Percentiles rank a stretch among this genome's conserved stretches.
phyloP scores from a whole-genome alignment of 2,797 vertebrate species.

The Catamblyrhynchus diadema region DNA sequence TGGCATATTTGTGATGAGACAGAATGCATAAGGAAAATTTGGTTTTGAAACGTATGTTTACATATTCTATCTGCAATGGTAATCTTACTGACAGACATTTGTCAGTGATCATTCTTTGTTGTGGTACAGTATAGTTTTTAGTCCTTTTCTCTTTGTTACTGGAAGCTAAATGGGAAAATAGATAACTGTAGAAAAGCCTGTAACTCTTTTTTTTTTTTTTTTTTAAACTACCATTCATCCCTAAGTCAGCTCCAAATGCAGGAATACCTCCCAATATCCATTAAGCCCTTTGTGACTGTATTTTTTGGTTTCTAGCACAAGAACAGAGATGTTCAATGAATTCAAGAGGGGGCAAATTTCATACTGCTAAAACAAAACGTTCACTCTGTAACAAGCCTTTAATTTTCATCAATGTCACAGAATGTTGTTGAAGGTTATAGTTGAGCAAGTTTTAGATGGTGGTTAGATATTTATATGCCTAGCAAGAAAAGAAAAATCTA shows the following conservation, averaged over 20 bases:
- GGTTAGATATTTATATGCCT: neutral
- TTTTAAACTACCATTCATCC: neutral
- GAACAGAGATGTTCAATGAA: neutral
- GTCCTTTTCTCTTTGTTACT: neutral
- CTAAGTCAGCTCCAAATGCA: neutral
- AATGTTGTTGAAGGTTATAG: neutral
- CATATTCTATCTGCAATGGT: neutral
- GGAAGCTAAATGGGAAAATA: neutral
- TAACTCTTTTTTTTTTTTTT: neutral
- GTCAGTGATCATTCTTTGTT: slow-evolving; percentile 15
- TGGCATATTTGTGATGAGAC: neutral
- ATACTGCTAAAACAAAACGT: neutral
- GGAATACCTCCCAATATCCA: neutral
- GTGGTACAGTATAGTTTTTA: neutral
- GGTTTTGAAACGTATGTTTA: neutral
- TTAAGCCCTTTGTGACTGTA: neutral
- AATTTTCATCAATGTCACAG: neutral
- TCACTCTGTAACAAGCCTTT: neutral
- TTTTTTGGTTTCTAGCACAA: neutral
- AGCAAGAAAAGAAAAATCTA: neutral
- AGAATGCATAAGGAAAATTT: slow-evolving; percentile 12
- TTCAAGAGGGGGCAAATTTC: neutral
- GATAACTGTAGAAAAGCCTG: neutral
- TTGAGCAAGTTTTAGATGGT: neutral
- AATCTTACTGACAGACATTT: slow-evolving; percentile 15